Conservation (phyloP, 2,113 vertebrate genomes). For the Nycticryphes semicollaris region DNA sequence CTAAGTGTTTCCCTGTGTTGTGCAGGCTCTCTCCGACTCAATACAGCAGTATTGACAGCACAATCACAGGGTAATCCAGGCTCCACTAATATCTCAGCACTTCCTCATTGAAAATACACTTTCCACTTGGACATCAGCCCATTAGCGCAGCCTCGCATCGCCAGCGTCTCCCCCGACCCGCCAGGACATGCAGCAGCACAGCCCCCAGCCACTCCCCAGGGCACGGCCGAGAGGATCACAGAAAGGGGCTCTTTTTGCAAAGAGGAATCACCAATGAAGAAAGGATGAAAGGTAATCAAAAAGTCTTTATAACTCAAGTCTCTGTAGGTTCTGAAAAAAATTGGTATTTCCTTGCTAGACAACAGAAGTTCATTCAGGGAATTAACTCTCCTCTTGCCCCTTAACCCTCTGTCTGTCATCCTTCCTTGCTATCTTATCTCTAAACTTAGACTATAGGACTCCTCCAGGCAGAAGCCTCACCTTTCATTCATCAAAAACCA, state of each 20-base stretch:
- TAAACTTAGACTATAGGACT: neutral
- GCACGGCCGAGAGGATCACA: slow-evolving; percentile 24
- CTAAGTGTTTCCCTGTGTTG: slow-evolving; percentile 86
- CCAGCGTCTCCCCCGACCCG: neutral
- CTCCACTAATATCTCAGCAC: slow-evolving; percentile 77
- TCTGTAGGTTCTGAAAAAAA: slow-evolving; percentile 49
- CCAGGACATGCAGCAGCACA: neutral
- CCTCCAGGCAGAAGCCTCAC: neutral
- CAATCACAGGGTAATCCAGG: slow-evolving; percentile 93
- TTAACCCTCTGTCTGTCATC: neutral
- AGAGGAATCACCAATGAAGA: slow-evolving; percentile 51
- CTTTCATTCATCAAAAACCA: neutral
- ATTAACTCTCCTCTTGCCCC: slow-evolving; percentile 29
- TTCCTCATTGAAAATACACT: slow-evolving; percentile 78
- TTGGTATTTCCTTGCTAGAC: slow-evolving; percentile 34
- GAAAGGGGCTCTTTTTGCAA: slow-evolving; percentile 48
- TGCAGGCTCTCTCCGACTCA: slow-evolving; percentile 85
- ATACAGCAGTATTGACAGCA: slow-evolving; percentile 96
- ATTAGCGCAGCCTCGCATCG: slow-evolving; percentile 38
- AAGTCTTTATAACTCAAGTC: slow-evolving; percentile 63
- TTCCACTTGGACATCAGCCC: slow-evolving; percentile 73
- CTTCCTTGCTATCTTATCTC: neutral
- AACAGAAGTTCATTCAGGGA: slow-evolving; percentile 25
- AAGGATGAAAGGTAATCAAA: slow-evolving; percentile 65
- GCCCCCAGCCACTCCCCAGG: neutral